These are phyloP conservation scores for Pseudomyrmex flavicornis DNA, from an alignment of 1,140 invertebrate species.

Conservation along the genomic window DNA sequence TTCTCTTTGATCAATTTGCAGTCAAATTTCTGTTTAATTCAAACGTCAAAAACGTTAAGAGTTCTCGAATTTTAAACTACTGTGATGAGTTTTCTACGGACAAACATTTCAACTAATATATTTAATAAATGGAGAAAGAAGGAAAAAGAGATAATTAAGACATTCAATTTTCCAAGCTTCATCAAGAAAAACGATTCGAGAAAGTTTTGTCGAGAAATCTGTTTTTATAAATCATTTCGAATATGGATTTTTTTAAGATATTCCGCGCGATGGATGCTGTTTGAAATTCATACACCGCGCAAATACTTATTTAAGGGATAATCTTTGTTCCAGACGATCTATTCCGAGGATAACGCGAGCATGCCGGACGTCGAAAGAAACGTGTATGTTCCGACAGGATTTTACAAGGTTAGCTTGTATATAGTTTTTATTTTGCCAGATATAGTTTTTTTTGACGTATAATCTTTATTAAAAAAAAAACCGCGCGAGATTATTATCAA, in stretches of 20 bases:
- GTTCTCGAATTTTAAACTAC: background rate
- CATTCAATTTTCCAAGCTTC: background rate
- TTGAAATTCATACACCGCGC: background rate
- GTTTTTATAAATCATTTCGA: background rate
- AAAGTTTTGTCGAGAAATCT: background rate
- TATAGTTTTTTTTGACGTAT: background rate
- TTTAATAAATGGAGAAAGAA: background rate
- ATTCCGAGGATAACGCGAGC: constrained; percentile 91
- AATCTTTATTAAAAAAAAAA: too few relatives aligned
- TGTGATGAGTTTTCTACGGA: background rate
- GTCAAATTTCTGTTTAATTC: background rate
- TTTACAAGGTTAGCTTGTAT: constrained; percentile 90
- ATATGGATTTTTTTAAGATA: background rate
- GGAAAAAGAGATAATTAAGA: background rate
- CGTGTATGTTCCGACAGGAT: constrained; percentile 93
- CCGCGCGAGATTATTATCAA: background rate
- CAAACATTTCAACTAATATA: background rate
- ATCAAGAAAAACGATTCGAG: background rate
- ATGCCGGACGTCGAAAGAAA: constrained; percentile 90
- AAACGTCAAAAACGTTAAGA: background rate
- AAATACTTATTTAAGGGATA: background rate
- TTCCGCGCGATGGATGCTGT: background rate
- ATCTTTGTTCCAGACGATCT: constrained; percentile 87
- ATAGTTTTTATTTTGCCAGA: background rate
- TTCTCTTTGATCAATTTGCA: constrained; percentile 15